phyloP scores from a whole-genome alignment of 1,140 invertebrate genomes.

The Harpegnathos saltator region DNA sequence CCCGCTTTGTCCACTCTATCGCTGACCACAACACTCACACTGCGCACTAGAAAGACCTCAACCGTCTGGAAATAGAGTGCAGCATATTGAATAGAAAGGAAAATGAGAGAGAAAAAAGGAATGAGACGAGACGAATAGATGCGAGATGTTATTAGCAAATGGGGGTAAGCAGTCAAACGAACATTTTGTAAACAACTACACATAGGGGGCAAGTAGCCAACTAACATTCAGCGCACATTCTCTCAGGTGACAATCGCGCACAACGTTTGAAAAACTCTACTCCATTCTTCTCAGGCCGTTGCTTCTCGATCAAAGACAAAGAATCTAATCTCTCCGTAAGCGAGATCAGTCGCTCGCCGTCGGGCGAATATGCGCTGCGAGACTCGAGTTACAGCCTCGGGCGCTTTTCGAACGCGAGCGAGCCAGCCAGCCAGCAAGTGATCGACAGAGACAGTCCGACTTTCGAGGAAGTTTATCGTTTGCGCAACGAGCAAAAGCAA shows the following conservation, averaged over 20 bases:
- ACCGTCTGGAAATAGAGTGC: slow-evolving; percentile 80
- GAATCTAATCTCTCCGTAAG: slow-evolving; percentile 1
- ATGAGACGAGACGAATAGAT: not conserved
- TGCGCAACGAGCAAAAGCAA: slow-evolving; percentile 49
- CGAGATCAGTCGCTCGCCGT: not conserved
- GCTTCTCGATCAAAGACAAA: slow-evolving; percentile 11
- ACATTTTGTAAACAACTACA: not conserved
- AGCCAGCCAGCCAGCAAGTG: not conserved
- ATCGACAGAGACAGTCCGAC: slow-evolving; percentile 7
- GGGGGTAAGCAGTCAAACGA: not conserved
- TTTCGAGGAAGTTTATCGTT: slow-evolving; percentile 54
- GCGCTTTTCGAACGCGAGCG: not conserved
- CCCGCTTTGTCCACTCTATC: slow-evolving; percentile 85
- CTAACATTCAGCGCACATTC: slow-evolving; percentile 25
- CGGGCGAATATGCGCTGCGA: not conserved
- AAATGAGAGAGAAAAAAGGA: too few relatives aligned
- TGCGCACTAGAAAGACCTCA: slow-evolving; percentile 87
- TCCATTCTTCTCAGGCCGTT: too few relatives aligned
- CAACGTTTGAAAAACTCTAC: too few relatives aligned
- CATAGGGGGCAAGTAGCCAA: not conserved
- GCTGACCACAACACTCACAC: slow-evolving; percentile 87
- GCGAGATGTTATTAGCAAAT: not conserved
- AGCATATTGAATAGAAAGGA: slow-evolving; percentile 32
- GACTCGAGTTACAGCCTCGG: not conserved
- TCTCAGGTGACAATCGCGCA: not conserved